A percentile compares a stretch with the other conserved stretches of the same genome.
Conservation (phyloP, 2,797 vertebrate species). For the Arctocebus calabarensis region DNA sequence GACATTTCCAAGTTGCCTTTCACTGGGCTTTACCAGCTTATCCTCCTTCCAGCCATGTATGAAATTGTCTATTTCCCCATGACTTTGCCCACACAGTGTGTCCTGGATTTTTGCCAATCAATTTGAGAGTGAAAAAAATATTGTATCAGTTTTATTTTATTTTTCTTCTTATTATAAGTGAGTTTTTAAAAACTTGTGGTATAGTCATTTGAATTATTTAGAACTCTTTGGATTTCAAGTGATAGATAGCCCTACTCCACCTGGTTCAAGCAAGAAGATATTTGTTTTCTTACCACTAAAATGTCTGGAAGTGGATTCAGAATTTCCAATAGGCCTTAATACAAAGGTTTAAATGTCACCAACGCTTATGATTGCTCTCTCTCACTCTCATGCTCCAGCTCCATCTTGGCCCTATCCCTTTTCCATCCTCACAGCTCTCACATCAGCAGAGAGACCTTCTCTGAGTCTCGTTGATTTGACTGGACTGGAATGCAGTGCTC, state of each 20-base stretch:
- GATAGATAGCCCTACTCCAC: background rate
- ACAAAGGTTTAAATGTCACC: background rate
- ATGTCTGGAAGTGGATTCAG: background rate
- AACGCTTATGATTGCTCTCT: background rate
- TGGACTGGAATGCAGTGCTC: background rate
- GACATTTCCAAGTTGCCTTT: conserved; percentile 35
- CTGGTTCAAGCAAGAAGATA: background rate
- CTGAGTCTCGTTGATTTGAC: background rate
- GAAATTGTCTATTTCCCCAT: conserved; percentile 30
- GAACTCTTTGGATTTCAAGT: background rate
- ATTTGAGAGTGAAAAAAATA: conserved; percentile 6
- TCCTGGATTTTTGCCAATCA: conserved; percentile 48
- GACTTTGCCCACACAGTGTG: background rate
- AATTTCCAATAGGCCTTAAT: background rate
- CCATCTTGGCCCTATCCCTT: background rate
- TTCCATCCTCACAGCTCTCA: background rate
- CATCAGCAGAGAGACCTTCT: background rate
- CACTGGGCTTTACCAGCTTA: background rate
- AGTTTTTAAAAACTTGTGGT: background rate
- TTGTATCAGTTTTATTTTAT: background rate
- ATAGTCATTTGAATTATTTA: background rate
- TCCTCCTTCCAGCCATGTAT: background rate
- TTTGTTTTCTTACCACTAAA: background rate
- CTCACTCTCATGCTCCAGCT: background rate
- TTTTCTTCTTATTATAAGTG: background rate